These are phyloP conservation scores for Capra hircus DNA, from an alignment of 2,113 vertebrate species.

Conservation along the genomic window DNA sequence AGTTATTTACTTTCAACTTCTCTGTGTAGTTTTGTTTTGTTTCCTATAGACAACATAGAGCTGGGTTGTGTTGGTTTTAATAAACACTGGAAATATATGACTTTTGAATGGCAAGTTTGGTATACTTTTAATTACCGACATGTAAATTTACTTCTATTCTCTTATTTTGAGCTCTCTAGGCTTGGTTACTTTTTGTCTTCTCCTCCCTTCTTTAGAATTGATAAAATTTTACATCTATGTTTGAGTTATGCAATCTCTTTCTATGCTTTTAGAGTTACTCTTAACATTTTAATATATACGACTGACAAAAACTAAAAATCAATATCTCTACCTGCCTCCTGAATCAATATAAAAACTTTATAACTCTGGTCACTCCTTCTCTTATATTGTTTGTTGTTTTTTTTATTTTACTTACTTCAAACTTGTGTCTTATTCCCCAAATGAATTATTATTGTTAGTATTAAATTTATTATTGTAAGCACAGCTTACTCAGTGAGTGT, in stretches of 20 bases:
- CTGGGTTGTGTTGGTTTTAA: constrained; percentile 6
- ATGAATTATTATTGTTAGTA: not conserved
- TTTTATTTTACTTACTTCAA: constrained; percentile 11
- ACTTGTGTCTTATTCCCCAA: not conserved
- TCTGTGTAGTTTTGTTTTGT: constrained; percentile 27
- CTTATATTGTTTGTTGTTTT: not conserved
- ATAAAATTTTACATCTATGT: not conserved
- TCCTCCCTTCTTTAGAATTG: constrained; percentile 2
- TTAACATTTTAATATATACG: constrained; percentile 22
- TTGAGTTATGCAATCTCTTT: constrained; percentile 17
- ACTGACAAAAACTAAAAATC: constrained; percentile 11
- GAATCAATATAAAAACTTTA: constrained; percentile 8
- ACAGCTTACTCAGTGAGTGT: not conserved
- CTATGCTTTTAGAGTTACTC: not conserved
- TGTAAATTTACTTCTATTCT: constrained; percentile 13
- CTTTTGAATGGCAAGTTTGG: constrained; percentile 3
- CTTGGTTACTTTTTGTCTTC: constrained; percentile 15
- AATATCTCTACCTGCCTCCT: not conserved
- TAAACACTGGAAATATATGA: constrained; percentile 14
- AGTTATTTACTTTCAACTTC: constrained; percentile 18
- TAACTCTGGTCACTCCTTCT: not conserved
- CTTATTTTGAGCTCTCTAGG: not conserved
- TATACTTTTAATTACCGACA: not conserved
- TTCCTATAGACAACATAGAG: not conserved
- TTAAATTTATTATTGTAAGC: not conserved